Evolutionary conservation across 1,140 invertebrate species (phyloP).

Genomic region (Chlorops oryzae): DNA sequence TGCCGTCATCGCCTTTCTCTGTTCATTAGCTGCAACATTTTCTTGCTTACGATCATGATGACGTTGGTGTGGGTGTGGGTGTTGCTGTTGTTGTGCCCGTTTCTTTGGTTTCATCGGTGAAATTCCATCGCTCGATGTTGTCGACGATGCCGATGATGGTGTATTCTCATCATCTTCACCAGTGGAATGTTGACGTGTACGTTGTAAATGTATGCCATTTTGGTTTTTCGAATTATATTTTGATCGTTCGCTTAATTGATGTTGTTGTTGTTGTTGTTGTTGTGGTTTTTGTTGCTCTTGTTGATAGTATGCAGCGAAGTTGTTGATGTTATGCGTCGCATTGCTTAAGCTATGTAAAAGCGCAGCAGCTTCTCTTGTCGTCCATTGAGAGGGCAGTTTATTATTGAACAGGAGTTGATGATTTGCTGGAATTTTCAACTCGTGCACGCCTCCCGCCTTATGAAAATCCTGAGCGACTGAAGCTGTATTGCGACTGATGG

Average conservation of each 20-base stretch:
- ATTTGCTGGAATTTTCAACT: constrained; percentile 48
- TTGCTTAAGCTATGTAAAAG: constrained; percentile 41
- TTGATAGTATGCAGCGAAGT: constrained; percentile 7
- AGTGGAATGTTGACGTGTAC: constrained; percentile 38
- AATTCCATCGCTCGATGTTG: constrained; percentile 26
- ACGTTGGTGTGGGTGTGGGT: constrained; percentile 1
- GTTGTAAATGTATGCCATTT: constrained; percentile 27
- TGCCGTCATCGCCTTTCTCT: constrained; percentile 20
- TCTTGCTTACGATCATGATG: constrained; percentile 19
- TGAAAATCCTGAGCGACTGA: constrained; percentile 50
- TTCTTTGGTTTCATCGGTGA: constrained; percentile 34
- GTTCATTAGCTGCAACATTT: constrained; percentile 15
- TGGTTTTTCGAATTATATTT: constrained; percentile 8
- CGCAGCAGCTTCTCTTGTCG: constrained; percentile 45
- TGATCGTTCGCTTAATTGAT: constrained; percentile 9
- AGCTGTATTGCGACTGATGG: constrained; percentile 48
- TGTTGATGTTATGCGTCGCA: constrained; percentile 25
- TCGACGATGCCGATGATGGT: constrained; percentile 34
- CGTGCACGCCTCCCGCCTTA: constrained; percentile 49
- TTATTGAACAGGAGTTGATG: constrained; percentile 49
- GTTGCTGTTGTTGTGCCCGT: neutral
- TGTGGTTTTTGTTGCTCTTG: constrained; percentile 10
- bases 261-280: constrained; percentile 13
- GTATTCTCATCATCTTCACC: constrained; percentile 45
- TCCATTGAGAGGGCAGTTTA: constrained; percentile 48